phyloP scores from a whole-genome alignment of 2,113 vertebrate species.

The Nothoprocta pentlandii region DNA sequence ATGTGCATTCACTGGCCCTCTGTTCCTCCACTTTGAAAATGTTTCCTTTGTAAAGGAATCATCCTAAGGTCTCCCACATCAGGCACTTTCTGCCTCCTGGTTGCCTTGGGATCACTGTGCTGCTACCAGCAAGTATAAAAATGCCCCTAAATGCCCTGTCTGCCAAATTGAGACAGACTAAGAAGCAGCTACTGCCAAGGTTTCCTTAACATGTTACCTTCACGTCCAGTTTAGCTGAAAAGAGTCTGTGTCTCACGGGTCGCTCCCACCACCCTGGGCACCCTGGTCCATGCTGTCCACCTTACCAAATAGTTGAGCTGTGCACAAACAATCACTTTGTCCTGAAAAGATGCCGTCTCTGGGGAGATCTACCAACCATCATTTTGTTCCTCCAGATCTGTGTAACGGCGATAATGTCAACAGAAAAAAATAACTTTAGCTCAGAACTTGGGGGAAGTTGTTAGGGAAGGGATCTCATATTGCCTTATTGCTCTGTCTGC shows the following conservation, averaged over 20 bases:
- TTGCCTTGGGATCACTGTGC: accelerated
- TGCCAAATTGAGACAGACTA: not conserved
- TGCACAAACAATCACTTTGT: not conserved
- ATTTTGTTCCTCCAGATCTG: not conserved
- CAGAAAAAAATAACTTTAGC: not conserved
- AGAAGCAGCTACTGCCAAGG: not conserved
- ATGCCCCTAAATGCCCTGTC: not conserved
- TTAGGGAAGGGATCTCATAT: not conserved
- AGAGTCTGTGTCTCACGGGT: not conserved
- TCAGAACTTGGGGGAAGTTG: not conserved
- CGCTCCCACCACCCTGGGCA: not conserved
- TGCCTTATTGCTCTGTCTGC: not conserved
- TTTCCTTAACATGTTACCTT: not conserved
- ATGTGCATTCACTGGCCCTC: not conserved
- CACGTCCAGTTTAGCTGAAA: not conserved
- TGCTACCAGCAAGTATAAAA: not conserved
- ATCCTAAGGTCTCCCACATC: not conserved
- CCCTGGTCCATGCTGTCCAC: not conserved
- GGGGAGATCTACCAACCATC: not conserved
- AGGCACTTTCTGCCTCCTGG: not conserved
- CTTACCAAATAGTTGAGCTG: not conserved
- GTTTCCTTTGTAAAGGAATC: not conserved
- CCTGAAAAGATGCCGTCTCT: accelerated
- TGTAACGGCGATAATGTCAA: not conserved
- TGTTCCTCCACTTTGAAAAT: not conserved